These are phyloP conservation scores for Acrocephalus arundinaceus DNA, from an alignment of 2,113 vertebrate species.

Conservation along the genomic window DNA sequence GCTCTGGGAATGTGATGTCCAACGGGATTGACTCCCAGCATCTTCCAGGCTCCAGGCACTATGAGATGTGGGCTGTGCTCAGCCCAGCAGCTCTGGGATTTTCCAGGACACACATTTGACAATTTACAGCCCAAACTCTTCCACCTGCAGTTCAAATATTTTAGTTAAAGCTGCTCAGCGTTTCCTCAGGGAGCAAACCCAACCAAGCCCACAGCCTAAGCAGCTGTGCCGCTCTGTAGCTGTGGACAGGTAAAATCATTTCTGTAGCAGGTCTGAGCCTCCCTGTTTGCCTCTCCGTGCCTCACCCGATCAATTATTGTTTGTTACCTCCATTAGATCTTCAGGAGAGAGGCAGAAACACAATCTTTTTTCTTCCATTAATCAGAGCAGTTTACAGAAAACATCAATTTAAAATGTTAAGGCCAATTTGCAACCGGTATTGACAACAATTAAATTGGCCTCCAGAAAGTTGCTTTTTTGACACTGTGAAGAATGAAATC, in stretches of 20 bases:
- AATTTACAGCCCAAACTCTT: neutral
- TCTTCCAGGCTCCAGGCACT: neutral
- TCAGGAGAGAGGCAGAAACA: conserved; percentile 28
- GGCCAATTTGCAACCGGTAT: conserved; percentile 49
- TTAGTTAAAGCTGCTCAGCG: neutral
- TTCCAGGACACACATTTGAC: neutral
- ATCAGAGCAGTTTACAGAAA: conserved; percentile 54
- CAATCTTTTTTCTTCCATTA: conserved; percentile 40
- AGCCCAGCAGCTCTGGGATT: neutral
- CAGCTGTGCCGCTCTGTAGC: neutral
- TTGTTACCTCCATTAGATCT: conserved; percentile 40
- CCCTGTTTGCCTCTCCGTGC: neutral
- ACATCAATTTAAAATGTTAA: conserved; percentile 60
- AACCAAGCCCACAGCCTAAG: neutral
- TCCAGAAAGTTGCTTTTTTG: conserved; percentile 29
- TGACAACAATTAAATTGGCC: conserved; percentile 44
- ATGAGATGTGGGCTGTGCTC: neutral
- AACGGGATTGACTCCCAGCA: neutral
- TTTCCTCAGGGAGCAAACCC: neutral
- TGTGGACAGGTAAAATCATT: neutral
- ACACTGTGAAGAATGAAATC: conserved; percentile 35
- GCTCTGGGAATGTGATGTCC: neutral
- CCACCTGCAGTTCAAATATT: neutral
- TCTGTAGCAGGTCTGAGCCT: neutral
- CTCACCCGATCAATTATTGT: conserved; percentile 24